phyloP scores from a whole-genome alignment of 2,113 vertebrate species.

The Aegithalos caudatus region DNA sequence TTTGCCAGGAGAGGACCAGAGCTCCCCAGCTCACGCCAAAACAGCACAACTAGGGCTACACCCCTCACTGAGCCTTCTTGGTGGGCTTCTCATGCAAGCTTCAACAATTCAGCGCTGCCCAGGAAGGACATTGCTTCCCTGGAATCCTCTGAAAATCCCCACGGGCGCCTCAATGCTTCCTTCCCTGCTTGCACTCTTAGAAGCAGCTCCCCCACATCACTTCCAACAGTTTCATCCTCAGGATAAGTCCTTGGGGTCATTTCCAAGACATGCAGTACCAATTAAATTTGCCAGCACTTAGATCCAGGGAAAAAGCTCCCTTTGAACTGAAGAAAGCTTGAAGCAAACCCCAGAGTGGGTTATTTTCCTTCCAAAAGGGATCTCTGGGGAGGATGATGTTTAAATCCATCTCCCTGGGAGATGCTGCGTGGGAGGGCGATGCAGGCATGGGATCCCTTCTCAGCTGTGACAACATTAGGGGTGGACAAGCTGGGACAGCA shows the following conservation, averaged over 20 bases:
- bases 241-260: background rate
- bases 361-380: background rate
- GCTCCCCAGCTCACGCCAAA: background rate
- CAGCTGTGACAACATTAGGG: rapidly evolving
- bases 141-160: background rate
- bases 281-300: background rate
- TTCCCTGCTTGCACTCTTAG: background rate
- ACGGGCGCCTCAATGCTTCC: background rate
- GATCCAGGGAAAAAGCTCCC: background rate
- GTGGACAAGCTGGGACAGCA: background rate
- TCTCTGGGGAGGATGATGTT: background rate
- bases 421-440: background rate
- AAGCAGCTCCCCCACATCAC: background rate
- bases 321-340: background rate
- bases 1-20: background rate
- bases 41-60: background rate
- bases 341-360: background rate
- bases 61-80: rapidly evolving
- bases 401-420: background rate
- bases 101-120: rapidly evolving
- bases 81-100: background rate
- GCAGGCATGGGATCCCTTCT: background rate
- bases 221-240: background rate
- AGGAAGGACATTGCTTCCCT: background rate
- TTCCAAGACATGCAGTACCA: background rate